phyloP scores from a whole-genome alignment of 2,113 vertebrate genomes.

The Corythaeola cristata region DNA sequence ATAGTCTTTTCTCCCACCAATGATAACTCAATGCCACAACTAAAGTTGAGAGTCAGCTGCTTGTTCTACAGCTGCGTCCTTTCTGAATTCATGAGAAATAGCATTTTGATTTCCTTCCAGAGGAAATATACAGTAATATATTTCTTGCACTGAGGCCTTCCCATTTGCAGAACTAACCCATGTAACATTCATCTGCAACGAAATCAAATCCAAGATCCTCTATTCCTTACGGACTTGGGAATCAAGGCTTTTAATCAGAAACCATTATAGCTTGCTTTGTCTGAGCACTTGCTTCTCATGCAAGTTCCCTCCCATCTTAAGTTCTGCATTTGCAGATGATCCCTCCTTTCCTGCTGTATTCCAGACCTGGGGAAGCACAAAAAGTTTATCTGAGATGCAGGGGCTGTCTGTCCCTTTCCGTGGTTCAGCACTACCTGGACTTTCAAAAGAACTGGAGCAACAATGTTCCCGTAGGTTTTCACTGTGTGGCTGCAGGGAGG shows the following conservation, averaged over 20 bases:
- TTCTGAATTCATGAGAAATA: conserved; percentile 63
- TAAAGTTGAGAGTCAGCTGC: conserved; percentile 43
- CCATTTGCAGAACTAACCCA: neutral
- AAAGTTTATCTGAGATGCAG: neutral
- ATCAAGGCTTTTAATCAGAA: neutral
- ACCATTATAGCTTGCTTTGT: neutral
- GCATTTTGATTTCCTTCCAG: conserved; percentile 60
- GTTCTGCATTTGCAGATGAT: neutral
- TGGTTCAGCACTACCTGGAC: neutral
- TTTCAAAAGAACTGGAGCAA: neutral
- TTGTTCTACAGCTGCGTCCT: conserved; percentile 44
- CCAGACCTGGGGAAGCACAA: neutral
- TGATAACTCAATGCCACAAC: conserved; percentile 33
- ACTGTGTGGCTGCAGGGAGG: neutral
- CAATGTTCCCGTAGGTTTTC: neutral
- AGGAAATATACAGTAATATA: conserved; percentile 55
- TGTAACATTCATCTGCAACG: neutral
- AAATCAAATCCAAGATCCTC: neutral
- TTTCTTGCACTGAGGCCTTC: conserved; percentile 21
- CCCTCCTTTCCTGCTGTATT: neutral
- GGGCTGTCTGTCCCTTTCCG: neutral
- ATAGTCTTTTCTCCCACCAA: conserved; percentile 52
- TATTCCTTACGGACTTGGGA: neutral
- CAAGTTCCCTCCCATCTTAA: neutral
- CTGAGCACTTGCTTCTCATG: neutral